A percentile compares a stretch with the other conserved stretches of the same genome.
Evolutionary conservation across 2,113 vertebrate genomes (phyloP).

Genomic region (Charadrius vociferus): DNA sequence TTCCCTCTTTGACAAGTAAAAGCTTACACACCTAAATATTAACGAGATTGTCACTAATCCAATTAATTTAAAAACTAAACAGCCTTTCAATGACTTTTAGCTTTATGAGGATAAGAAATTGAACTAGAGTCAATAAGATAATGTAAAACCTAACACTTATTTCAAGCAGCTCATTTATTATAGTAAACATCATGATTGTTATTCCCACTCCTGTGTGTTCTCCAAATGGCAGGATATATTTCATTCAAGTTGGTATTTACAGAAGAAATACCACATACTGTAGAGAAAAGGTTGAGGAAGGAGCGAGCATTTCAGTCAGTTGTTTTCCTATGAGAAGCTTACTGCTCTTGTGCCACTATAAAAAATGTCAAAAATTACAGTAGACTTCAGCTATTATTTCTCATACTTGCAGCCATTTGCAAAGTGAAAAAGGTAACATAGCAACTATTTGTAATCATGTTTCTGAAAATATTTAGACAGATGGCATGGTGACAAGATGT

Average conservation of each 20-base stretch:
- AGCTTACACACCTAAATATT: neutral
- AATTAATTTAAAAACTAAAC: constrained; percentile 28
- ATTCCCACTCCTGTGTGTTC: neutral
- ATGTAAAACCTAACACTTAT: constrained; percentile 13
- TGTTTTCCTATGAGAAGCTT: neutral
- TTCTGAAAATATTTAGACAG: constrained; percentile 40
- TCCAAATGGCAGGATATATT: constrained; percentile 24
- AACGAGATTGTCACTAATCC: constrained; percentile 24
- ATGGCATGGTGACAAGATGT: neutral
- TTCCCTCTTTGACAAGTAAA: neutral
- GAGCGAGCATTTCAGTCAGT: neutral
- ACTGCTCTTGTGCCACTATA: neutral
- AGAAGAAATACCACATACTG: neutral
- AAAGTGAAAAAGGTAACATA: constrained; percentile 9
- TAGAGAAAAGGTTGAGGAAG: neutral
- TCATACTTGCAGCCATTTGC: neutral
- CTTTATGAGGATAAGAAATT: constrained; percentile 34
- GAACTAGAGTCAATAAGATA: neutral
- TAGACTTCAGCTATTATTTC: neutral
- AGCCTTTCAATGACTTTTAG: neutral
- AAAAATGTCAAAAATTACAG: constrained; percentile 1
- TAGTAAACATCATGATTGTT: neutral
- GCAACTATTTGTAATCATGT: constrained; percentile 25
- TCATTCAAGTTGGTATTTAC: constrained; percentile 33
- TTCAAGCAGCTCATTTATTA: constrained; percentile 29